These are phyloP conservation scores for Desmophyllum pertusum DNA, from an alignment of 92 coral and sea anemone species.

Conservation along the genomic window DNA sequence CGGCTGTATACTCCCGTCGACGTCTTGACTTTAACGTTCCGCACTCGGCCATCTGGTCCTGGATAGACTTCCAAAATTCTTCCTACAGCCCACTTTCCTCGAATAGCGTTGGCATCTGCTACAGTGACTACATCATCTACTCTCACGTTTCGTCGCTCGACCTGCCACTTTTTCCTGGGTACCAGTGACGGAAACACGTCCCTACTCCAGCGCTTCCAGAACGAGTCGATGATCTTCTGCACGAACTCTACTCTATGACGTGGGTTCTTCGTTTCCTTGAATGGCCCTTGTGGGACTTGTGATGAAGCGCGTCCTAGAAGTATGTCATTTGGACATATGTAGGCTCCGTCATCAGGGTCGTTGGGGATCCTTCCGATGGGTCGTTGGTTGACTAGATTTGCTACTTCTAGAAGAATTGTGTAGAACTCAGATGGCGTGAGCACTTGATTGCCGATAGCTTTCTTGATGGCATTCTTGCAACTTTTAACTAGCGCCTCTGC, in stretches of 20 bases:
- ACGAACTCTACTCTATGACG: conserved; percentile 50
- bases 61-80: conserved; percentile 56
- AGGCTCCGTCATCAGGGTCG: conserved; percentile 44
- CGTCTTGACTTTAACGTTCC: conserved; percentile 48
- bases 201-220: conserved; percentile 55
- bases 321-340: conserved; percentile 56
- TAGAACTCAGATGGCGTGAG: conserved; percentile 35
- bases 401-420: conserved; percentile 41
- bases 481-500: conserved; percentile 52
- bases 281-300: conserved; percentile 50
- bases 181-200: conserved; percentile 51
- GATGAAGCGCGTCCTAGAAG: conserved; percentile 51
- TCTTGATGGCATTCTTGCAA: conserved; percentile 39
- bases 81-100: conserved; percentile 51
- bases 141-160: conserved; percentile 35
- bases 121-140: conserved; percentile 32
- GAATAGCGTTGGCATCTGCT: conserved; percentile 39
- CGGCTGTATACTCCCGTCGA: conserved; percentile 40
- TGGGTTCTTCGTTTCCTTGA: conserved; percentile 46
- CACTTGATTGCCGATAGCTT: conserved; percentile 21
- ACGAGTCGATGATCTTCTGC: conserved; percentile 56
- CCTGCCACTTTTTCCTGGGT: conserved; percentile 36
- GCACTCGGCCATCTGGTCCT: conserved; percentile 48
- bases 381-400: conserved; percentile 40
- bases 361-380: not conserved